phyloP scores from a whole-genome alignment of 2,113 vertebrate species.

The Casuarius casuarius region DNA sequence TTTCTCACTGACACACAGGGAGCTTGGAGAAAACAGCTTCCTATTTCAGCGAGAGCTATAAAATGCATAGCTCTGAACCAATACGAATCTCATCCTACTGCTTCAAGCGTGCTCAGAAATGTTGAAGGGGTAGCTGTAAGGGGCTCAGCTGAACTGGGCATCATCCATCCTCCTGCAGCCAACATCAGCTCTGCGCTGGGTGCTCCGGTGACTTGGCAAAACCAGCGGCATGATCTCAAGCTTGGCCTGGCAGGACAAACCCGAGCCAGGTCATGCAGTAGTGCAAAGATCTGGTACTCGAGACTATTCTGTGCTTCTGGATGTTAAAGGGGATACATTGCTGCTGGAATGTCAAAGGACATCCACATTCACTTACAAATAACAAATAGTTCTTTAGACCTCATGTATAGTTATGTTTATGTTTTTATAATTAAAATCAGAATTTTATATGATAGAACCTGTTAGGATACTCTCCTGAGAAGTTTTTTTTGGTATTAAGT shows the following conservation, averaged over 20 bases:
- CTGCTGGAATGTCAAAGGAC: not conserved
- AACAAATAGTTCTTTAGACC: not conserved
- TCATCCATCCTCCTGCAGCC: not conserved
- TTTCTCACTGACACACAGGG: not conserved
- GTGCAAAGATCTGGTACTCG: not conserved
- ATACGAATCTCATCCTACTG: not conserved
- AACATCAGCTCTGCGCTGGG: fast-evolving
- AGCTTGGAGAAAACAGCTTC: fast-evolving
- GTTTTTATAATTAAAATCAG: not conserved
- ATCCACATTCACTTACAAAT: not conserved
- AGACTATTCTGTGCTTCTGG: not conserved
- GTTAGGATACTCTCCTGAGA: not conserved
- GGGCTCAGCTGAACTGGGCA: not conserved
- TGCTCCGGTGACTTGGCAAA: not conserved
- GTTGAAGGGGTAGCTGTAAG: not conserved
- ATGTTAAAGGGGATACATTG: not conserved
- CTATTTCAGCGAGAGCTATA: not conserved
- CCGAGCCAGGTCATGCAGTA: not conserved
- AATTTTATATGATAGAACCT: not conserved
- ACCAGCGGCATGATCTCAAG: not conserved
- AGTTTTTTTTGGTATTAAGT: not conserved
- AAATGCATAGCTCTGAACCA: not conserved
- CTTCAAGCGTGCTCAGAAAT: not conserved
- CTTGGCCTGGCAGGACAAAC: not conserved
- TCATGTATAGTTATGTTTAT: not conserved